These are phyloP conservation scores for Oscheius sp. DNA, from an alignment of 1,140 invertebrate species.

Conservation along the genomic window DNA sequence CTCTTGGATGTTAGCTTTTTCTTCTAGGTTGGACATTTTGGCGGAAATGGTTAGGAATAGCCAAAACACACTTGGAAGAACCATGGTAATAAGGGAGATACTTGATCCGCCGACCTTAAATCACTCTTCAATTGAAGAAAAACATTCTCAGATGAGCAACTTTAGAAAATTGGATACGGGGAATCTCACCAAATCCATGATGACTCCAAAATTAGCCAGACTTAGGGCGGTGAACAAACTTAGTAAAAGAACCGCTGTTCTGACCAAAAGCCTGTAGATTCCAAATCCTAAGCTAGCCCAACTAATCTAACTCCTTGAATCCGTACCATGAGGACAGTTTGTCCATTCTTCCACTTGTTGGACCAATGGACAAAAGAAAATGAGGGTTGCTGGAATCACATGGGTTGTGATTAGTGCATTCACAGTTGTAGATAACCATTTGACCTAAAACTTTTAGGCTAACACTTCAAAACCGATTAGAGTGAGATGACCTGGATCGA, in stretches of 20 bases:
- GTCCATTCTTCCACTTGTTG: conserved; percentile 57
- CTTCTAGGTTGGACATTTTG: conserved; percentile 9
- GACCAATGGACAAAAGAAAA: conserved; percentile 55
- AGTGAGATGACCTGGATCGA: conserved; percentile 41
- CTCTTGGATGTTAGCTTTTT: conserved; percentile 23
- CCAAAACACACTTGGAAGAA: conserved; percentile 60
- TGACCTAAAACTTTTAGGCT: background rate
- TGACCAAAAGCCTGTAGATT: conserved; percentile 72
- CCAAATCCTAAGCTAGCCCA: conserved; percentile 72
- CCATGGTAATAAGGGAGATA: conserved; percentile 67
- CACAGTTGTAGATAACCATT: conserved; percentile 52
- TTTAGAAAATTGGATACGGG: too few species aligned
- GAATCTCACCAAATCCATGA: conserved; percentile 81
- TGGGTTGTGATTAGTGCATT: conserved; percentile 56
- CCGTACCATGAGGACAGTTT: conserved; percentile 49
- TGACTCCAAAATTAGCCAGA: conserved; percentile 80
- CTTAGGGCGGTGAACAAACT: conserved; percentile 77
- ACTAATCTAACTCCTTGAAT: background rate
- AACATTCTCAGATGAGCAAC: too few species aligned
- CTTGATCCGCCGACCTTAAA: conserved; percentile 82
- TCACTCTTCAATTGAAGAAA: too few species aligned
- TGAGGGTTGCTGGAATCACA: conserved; percentile 50
- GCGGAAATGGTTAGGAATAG: conserved; percentile 42
- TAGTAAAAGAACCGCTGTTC: conserved; percentile 71
- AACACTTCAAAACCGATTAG: background rate